These are phyloP conservation scores for Probaryconus sp. DNA, from an alignment of 1,140 invertebrate genomes.

Conservation along the genomic window DNA sequence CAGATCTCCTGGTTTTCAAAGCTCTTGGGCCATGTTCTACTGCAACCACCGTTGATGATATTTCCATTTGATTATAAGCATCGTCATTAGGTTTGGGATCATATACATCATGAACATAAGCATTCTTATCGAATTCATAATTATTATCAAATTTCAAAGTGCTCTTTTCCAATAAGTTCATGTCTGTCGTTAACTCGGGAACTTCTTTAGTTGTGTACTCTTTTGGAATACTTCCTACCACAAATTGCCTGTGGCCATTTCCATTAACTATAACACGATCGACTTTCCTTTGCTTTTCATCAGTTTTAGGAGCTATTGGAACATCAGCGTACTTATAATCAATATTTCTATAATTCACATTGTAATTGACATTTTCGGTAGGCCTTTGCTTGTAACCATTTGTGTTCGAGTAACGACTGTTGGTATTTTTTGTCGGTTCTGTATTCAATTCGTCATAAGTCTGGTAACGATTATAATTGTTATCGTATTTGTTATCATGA, in stretches of 20 bases:
- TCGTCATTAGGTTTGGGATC: slow-evolving; percentile 57
- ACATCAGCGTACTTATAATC: slow-evolving; percentile 72
- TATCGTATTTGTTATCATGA: slow-evolving; percentile 61
- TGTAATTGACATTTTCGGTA: slow-evolving; percentile 61
- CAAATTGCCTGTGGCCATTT: slow-evolving; percentile 71
- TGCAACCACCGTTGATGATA: slow-evolving; percentile 71
- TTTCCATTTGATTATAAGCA: slow-evolving; percentile 68
- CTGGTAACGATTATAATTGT: slow-evolving; percentile 69
- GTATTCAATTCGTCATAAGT: slow-evolving; percentile 59
- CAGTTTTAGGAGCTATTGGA: slow-evolving; percentile 65
- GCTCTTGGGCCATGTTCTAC: slow-evolving; percentile 79
- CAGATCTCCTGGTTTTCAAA: slow-evolving; percentile 64
- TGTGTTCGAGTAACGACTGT: slow-evolving; percentile 53
- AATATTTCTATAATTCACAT: slow-evolving; percentile 68
- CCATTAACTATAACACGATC: slow-evolving; percentile 53
- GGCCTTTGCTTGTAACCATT: slow-evolving; percentile 62
- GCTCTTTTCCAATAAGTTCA: slow-evolving; percentile 31
- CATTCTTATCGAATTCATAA: slow-evolving; percentile 59
- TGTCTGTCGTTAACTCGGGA: slow-evolving; percentile 3
- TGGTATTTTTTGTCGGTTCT: slow-evolving; percentile 59
- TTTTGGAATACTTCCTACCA: slow-evolving; percentile 73
- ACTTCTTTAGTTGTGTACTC: slow-evolving; percentile 63
- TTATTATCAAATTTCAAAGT: slow-evolving; percentile 19
- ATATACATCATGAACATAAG: slow-evolving; percentile 24
- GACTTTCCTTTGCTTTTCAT: slow-evolving; percentile 63